A percentile compares a stretch with the other conserved stretches of the same genome.
Evolutionary conservation across 2,888 invertebrate species (phyloP).

Genomic region (Spodoptera picta): DNA sequence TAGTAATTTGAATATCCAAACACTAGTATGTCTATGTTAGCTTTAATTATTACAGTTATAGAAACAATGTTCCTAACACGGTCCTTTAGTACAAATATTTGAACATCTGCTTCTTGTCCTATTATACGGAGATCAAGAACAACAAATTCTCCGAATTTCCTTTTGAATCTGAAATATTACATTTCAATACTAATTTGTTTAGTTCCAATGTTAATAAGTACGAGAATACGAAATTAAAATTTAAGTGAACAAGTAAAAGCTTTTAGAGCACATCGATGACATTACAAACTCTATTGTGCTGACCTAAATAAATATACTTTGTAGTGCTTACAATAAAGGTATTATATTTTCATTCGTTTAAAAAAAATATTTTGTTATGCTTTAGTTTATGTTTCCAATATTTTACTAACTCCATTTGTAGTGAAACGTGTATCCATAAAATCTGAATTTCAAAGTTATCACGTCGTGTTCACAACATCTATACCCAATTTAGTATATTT

Average conservation of each 20-base stretch:
- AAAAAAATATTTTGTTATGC: no score
- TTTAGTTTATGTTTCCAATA: no score
- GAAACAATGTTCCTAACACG: not conserved
- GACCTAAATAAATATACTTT: not conserved
- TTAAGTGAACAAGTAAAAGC: constrained; percentile 15
- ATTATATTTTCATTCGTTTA: not conserved
- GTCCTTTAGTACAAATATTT: constrained; percentile 6
- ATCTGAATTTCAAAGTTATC: no score
- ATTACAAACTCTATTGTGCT: constrained; percentile 18
- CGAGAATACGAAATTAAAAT: constrained; percentile 13
- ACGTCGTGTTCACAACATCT: no score
- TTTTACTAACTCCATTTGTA: no score
- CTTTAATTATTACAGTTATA: not conserved
- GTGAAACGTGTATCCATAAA: no score
- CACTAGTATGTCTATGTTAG: not conserved
- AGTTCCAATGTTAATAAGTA: not conserved
- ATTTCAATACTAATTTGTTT: no score
- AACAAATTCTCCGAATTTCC: no score
- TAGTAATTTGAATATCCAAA: not conserved
- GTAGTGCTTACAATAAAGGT: not conserved
- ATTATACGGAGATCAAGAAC: not conserved
- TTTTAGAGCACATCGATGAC: constrained; percentile 21
- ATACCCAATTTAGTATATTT: no score
- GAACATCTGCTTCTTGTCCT: constrained; percentile 17
- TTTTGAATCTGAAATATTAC: no score